Percentiles rank a stretch among this genome's conserved stretches.
Evolutionary conservation across 2,113 vertebrate genomes (phyloP).

Genomic region (Ammodytes dubius): DNA sequence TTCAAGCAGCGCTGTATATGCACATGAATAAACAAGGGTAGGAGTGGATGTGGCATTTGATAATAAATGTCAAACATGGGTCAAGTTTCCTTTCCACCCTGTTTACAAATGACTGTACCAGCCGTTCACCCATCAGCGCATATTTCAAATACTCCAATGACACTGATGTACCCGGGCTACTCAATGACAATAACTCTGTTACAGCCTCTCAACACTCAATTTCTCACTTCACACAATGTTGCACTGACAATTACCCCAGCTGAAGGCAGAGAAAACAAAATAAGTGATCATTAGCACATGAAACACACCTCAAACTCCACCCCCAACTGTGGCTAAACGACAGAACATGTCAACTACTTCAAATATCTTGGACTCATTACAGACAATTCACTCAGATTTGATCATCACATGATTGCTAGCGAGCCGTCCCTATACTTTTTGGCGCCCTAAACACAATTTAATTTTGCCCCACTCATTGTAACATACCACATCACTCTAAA

Average conservation of each 20-base stretch:
- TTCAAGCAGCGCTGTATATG: too few species aligned
- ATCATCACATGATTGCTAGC: background rate
- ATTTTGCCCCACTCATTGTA: too few species aligned
- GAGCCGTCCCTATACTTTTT: too few species aligned
- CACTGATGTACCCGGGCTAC: background rate
- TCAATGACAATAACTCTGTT: background rate
- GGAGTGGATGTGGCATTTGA: background rate
- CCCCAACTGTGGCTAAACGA: background rate
- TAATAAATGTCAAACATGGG: background rate
- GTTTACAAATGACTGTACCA: background rate
- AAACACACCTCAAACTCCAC: background rate
- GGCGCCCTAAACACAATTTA: too few species aligned
- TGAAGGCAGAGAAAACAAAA: background rate
- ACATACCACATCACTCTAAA: too few species aligned
- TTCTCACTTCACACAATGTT: slow-evolving; percentile 7
- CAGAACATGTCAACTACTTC: background rate
- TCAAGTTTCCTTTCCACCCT: background rate
- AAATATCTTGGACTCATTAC: background rate
- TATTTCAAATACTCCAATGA: background rate
- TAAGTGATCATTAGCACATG: background rate
- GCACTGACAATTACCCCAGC: background rate
- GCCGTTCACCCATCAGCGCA: background rate
- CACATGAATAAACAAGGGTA: background rate
- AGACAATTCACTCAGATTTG: background rate
- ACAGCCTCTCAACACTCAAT: background rate